Percentiles rank a stretch among this genome's conserved stretches.
Evolutionary conservation across 2,888 invertebrate genomes (phyloP).

Genomic region (Protophormia terraenovae): DNA sequence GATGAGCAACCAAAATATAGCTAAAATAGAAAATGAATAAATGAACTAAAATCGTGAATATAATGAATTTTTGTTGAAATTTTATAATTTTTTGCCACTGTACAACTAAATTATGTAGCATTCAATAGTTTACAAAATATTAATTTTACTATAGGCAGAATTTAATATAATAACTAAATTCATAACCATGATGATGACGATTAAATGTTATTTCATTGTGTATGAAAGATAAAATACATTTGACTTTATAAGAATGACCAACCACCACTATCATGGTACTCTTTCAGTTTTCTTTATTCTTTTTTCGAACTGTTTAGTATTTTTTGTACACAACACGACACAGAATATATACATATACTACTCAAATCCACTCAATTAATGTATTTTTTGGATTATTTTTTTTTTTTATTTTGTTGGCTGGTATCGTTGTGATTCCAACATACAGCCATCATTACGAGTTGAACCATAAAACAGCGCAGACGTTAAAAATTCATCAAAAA

Average conservation of each 20-base stretch:
- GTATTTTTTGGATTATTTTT: constrained; percentile 41
- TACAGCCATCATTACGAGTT: constrained; percentile 74
- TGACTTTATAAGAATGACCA: constrained; percentile 13
- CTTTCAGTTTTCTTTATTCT: constrained; percentile 11
- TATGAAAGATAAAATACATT: constrained; percentile 4
- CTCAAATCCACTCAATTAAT: constrained; percentile 62
- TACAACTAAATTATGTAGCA: neutral
- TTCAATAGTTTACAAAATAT: neutral
- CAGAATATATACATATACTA: neutral
- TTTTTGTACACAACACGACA: constrained; percentile 1
- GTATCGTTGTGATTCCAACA: constrained; percentile 69
- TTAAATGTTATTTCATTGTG: constrained; percentile 67
- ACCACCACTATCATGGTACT: constrained; percentile 17
- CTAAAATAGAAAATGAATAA: too few species aligned
- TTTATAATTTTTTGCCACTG: neutral
- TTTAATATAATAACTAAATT: neutral
- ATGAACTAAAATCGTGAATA: too few species aligned
- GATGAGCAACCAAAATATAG: too few species aligned
- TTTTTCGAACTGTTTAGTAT: neutral
- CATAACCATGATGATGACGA: constrained; percentile 9
- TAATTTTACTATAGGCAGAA: neutral
- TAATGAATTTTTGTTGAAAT: constrained; percentile 13
- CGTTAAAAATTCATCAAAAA: constrained; percentile 69
- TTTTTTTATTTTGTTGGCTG: constrained; percentile 45
- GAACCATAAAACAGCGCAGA: constrained; percentile 75